Percentiles rank a stretch among this genome's conserved stretches.
phyloP scores from a whole-genome alignment of 2,888 invertebrate species.

The Octonoba sinensis region DNA sequence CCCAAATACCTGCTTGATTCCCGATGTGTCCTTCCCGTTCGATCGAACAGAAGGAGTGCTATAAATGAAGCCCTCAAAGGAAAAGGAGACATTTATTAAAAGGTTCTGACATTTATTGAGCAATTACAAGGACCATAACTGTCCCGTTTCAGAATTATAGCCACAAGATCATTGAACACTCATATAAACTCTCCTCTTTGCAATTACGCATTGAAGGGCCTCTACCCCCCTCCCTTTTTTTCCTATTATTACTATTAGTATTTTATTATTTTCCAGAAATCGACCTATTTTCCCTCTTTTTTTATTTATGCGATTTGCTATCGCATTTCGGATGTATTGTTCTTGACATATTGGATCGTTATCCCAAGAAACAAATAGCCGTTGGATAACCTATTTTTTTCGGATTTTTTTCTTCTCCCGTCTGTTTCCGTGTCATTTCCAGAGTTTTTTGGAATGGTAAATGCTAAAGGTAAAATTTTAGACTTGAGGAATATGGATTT shows the following conservation, averaged over 20 bases:
- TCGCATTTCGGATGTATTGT: conserved; percentile 51
- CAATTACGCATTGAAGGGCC: conserved; percentile 40
- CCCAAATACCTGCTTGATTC: conserved; percentile 23
- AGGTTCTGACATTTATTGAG: conserved; percentile 65
- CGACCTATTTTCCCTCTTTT: conserved; percentile 38
- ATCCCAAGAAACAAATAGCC: conserved; percentile 55
- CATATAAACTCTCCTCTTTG: conserved; percentile 55
- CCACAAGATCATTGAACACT: conserved; percentile 58
- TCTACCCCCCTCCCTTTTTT: conserved; percentile 10
- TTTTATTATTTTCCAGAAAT: conserved; percentile 61
- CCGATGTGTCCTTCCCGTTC: conserved; percentile 26
- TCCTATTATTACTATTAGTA: conserved; percentile 57
- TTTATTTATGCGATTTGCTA: conserved; percentile 52
- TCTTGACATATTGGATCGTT: conserved; percentile 61
- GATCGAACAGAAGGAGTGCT: conserved; percentile 53
- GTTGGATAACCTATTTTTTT: conserved; percentile 37
- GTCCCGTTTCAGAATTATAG: conserved; percentile 59
- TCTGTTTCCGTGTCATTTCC: conserved; percentile 1
- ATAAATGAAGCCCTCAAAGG: conserved; percentile 61
- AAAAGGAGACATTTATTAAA: conserved; percentile 64
- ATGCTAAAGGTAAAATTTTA: conserved; percentile 13
- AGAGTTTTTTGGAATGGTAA: conserved; percentile 13
- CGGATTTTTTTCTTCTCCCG: background rate
- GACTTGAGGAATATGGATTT: background rate
- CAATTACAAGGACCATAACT: conserved; percentile 64